phyloP scores from a whole-genome alignment of 2,797 vertebrate genomes.

The Podarcis siculus region DNA sequence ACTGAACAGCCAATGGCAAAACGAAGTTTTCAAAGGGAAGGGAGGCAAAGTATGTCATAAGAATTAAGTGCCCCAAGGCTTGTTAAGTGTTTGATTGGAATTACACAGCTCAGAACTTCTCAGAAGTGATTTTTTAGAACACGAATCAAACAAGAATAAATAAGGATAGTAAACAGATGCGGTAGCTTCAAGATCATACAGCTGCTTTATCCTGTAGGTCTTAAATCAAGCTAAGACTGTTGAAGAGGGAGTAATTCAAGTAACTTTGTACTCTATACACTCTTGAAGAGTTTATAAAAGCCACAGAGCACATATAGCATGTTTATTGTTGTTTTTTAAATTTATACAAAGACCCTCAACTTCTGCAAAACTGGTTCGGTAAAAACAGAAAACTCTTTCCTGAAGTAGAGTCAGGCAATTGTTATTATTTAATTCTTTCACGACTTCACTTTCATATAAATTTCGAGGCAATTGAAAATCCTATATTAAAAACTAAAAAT shows the following conservation, averaged over 20 bases:
- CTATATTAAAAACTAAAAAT: no score
- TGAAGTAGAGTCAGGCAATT: background rate
- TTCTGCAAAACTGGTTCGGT: background rate
- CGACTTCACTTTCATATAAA: no score
- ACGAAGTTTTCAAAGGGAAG: background rate
- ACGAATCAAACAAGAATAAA: background rate
- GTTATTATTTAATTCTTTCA: no score
- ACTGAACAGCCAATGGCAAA: slow-evolving; percentile 1
- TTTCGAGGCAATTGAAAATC: no score
- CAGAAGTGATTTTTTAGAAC: background rate
- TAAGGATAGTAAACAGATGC: background rate
- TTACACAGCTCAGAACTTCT: background rate
- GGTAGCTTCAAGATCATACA: background rate
- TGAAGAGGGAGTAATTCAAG: background rate
- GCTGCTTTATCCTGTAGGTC: background rate
- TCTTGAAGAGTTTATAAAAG: slow-evolving; percentile 6
- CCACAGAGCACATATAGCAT: background rate
- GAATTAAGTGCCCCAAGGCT: slow-evolving; percentile 5
- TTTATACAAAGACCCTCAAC: background rate
- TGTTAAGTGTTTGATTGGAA: slow-evolving; percentile 11
- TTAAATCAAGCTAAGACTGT: background rate
- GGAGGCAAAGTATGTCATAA: background rate
- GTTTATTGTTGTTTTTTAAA: background rate
- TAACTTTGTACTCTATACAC: background rate
- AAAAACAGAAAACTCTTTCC: background rate